Evolutionary conservation across 2,113 vertebrate species (phyloP).

Genomic region (Cololabis saira): DNA sequence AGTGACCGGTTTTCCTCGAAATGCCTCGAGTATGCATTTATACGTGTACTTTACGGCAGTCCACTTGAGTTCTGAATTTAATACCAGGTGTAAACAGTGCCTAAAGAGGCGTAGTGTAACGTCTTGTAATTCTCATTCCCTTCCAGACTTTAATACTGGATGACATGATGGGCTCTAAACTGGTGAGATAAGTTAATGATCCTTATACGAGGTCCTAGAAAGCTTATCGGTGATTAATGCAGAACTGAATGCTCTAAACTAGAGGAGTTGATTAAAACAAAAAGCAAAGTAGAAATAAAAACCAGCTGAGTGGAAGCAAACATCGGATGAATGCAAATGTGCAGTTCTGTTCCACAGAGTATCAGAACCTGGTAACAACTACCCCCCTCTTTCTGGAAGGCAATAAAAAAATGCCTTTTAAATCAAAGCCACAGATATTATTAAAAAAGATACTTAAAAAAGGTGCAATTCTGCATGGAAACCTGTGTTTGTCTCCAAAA

Average conservation of each 20-base stretch:
- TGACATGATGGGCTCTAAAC: conserved; percentile 2
- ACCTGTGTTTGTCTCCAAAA: conserved; percentile 26
- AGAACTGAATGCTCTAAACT: not conserved
- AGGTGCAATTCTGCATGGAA: conserved; percentile 70
- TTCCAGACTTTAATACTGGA: not conserved
- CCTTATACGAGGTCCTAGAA: not conserved
- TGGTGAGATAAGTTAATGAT: no score
- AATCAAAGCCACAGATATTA: conserved; percentile 39
- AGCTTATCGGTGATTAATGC: not conserved
- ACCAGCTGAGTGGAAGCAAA: not conserved
- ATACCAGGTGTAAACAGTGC: no score
- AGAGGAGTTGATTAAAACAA: not conserved
- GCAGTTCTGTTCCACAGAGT: not conserved
- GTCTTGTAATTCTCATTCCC: conserved; percentile 1
- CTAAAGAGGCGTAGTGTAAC: no score
- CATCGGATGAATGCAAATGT: not conserved
- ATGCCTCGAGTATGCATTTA: no score
- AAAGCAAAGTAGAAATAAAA: no score
- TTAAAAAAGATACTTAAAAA: conserved; percentile 30
- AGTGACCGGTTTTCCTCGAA: no score
- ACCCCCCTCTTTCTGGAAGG: conserved; percentile 35
- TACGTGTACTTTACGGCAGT: no score
- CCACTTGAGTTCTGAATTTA: no score
- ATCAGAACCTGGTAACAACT: conserved; percentile 32
- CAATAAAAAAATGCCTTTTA: conserved; percentile 14